Base-by-base conservation (phyloP, 2,888 invertebrate species). In the Eupithecia dodoneata region DNA sequence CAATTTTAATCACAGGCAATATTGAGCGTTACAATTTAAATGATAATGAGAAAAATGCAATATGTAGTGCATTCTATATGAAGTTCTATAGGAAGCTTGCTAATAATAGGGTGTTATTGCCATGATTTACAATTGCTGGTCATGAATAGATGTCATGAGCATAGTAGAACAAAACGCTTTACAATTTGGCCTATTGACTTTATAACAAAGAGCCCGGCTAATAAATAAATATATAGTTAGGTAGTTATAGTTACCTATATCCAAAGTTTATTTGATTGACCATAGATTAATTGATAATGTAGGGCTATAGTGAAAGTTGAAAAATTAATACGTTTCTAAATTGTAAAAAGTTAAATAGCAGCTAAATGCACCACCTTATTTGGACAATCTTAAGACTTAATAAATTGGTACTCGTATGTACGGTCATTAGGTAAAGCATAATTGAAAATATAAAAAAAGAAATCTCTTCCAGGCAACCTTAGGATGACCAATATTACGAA, bases 121-220 rank as follows among this genome's bases (percentile, higher is more conserved):
- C 42, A 66, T 66, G 15, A 69, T 44, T 45, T 18, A 18, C 69
- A 47, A 55, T 72, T 63, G 13, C 59, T n/a, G 47, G 7, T n/a
- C 55, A 55, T 55, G 42, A 72, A 72, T 72, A 55, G 52, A 55
- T 47, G 71, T 52, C 71, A 52, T 30, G 49, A 52, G 49, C 52
- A n/a, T 18, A 71, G 13, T 15, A 71, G 13, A 71, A 74, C 74
- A 72, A 74, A 73, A 72, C 69, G 72, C 49, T 72, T 13, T 69
- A 72, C 65, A 71, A 70, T 52, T 73, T 42, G 42, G 15, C 66
- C 42, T 66, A 42, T 66, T 66, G 41, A 66, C 42, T 42, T 66
- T 66, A 12, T 30, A 41, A 66, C 66, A 66, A 66, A 42, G 42
- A 41, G 66, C 15, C 15, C 3, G 7, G 42, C 15, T 66, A 9